Evolutionary conservation across 1,140 invertebrate species (phyloP).

Genomic region (Macrobrachium nipponense): DNA sequence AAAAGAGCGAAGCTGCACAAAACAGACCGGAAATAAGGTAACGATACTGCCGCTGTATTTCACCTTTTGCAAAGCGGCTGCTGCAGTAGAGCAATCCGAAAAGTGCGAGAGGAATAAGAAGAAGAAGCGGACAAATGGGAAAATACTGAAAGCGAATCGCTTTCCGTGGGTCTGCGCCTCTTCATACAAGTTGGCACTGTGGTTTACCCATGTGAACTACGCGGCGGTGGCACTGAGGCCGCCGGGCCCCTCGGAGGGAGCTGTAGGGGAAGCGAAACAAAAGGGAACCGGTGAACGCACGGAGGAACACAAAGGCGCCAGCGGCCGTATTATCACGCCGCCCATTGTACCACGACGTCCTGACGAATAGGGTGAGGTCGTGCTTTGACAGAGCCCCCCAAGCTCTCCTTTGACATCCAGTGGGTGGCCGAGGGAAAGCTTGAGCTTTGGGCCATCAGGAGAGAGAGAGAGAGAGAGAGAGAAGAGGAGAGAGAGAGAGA

Average conservation of each 20-base stretch:
- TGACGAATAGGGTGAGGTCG: background rate
- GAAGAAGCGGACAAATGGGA: too few species aligned
- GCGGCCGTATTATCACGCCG: slow-evolving; percentile 19
- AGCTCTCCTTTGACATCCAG: background rate
- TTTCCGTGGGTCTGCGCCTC: too few species aligned
- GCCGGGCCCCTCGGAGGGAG: background rate
- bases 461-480: background rate
- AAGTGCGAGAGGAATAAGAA: too few species aligned
- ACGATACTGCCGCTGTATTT: too few species aligned
- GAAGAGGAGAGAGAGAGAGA: background rate
- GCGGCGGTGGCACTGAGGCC: background rate
- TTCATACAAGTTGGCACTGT: too few species aligned
- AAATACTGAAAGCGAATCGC: too few species aligned
- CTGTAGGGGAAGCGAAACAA: background rate
- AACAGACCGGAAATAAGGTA: too few species aligned
- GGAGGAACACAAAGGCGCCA: slow-evolving; percentile 13
- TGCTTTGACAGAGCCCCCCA: background rate
- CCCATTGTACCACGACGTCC: slow-evolving; percentile 26
- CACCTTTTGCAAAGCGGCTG: too few species aligned
- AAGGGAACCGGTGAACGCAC: background rate
- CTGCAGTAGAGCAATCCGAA: too few species aligned
- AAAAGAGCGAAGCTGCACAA: too few species aligned
- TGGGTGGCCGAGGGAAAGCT: background rate
- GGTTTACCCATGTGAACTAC: too few species aligned
- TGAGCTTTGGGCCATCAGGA: background rate